A percentile compares a stretch with the other conserved stretches of the same genome.
These are phyloP conservation scores for Hephaestus fuliginosus DNA, from an alignment of 2,797 vertebrate genomes.

Conservation along the genomic window DNA sequence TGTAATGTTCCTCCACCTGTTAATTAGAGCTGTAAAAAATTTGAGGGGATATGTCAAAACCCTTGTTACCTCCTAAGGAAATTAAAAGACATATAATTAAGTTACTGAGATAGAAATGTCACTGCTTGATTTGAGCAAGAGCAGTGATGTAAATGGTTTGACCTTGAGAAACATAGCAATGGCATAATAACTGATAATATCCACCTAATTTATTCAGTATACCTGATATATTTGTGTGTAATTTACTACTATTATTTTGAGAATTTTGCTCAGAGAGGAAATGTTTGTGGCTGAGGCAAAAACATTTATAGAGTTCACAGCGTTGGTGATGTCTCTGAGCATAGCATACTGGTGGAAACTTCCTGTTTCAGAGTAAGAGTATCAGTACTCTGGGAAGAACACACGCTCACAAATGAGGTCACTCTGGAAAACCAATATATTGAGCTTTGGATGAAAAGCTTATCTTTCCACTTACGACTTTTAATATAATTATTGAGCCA, in stretches of 20 bases:
- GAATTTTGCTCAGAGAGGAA: constrained; percentile 5
- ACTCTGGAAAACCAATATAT: not conserved
- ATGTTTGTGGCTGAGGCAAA: not conserved
- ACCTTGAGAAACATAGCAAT: constrained; percentile 5
- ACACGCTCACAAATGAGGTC: not conserved
- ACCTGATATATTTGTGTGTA: not conserved
- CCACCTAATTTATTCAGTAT: not conserved
- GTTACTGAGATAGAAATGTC: not conserved
- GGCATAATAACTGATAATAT: not conserved
- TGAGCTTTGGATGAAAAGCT: constrained; percentile 5
- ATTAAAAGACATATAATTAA: not conserved
- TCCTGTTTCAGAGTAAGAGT: constrained; percentile 42
- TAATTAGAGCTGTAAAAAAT: not conserved
- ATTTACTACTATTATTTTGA: not conserved
- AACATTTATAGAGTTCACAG: not conserved
- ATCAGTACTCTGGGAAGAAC: not conserved
- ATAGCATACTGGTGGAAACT: constrained; percentile 1
- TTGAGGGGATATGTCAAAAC: not conserved
- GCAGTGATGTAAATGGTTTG: constrained; percentile 14
- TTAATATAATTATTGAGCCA: not conserved
- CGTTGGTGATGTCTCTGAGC: not conserved
- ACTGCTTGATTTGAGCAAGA: not conserved
- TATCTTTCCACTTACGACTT: constrained; percentile 1
- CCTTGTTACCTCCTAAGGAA: not conserved
- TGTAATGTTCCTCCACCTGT: not conserved